Evolutionary conservation across 2,888 invertebrate genomes (phyloP).

Genomic region (Sturmia bella): DNA sequence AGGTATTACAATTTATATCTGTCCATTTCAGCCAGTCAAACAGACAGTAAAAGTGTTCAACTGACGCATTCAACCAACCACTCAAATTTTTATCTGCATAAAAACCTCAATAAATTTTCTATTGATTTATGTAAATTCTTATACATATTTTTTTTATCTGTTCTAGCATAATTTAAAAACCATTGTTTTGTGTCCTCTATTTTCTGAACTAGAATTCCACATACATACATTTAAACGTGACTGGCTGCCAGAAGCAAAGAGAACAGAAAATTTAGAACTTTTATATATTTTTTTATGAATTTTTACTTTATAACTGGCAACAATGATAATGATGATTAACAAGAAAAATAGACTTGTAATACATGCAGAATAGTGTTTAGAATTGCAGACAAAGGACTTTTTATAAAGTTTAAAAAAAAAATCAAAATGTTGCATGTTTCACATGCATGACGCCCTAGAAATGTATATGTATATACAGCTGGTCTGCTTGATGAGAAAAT

Average conservation of each 20-base stretch:
- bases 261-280: conserved; percentile 6
- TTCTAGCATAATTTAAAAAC: conserved; percentile 36
- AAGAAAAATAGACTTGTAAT: conserved; percentile 55
- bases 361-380: conserved; percentile 31
- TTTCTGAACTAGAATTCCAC: conserved; percentile 32
- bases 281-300: conserved; percentile 49
- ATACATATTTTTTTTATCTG: conserved; percentile 13
- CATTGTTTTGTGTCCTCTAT: conserved; percentile 9
- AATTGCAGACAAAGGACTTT: conserved; percentile 39
- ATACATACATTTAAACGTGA: conserved; percentile 12
- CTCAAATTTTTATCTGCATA: conserved; percentile 36
- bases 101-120: conserved; percentile 61
- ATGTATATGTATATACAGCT: not conserved
- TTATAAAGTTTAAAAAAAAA: conserved; percentile 46
- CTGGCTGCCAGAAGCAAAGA: not conserved
- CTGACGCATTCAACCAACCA: conserved; percentile 26
- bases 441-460: not conserved
- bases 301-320: conserved; percentile 44
- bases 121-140: conserved; percentile 64
- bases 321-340: conserved; percentile 50
- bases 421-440: not conserved
- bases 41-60: conserved; percentile 41
- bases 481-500: not conserved
- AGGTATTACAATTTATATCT: conserved; percentile 20
- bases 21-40: conserved; percentile 29